Evolutionary conservation across 2,888 invertebrate genomes (phyloP), one percentile per base, ranked within the genome.

Genomic region (Venustoraphidia nigricollis): DNA sequence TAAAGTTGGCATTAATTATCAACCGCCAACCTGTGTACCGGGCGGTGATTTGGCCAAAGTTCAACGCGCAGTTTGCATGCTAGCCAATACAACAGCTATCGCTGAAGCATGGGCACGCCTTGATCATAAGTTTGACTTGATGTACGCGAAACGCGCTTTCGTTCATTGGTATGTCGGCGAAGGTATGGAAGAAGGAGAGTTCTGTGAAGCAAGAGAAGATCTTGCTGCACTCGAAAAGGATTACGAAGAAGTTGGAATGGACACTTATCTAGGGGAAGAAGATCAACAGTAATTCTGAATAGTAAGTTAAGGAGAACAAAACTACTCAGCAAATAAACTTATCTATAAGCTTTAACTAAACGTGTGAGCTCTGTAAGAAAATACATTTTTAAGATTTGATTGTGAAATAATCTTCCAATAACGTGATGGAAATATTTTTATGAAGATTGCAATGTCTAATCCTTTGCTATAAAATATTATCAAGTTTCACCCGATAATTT

Each of bases 161-260:
- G 79, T 81, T 38, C 79, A 81, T 60, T 81, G 84, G 89, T 89
- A 82, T 65, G 82, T 80, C 41, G 83, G 82, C 41, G 83, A 84
- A 62, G 84, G 83, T 52, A 83, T 83, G 83, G 82, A 82, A 59
- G 82, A 82, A 62, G 84, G 83, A 1, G 85, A 85, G 63, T 85
- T 86, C 65, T 75, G 80, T 8, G 84, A 86, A 62, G 84, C 84
- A 36, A 71, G 84, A 27, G 84, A 85, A 60, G 83, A 85, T 66
- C 69, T 85, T 52, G 80, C 76, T 49, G 77, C 78, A 14, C 67
- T 82, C 1, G 82, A 82, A 62, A 72, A 78, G 56, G 81, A 83
- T 58, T 81, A 81, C 65, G 79, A 80, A 57, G 81, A 82, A 61
- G 81, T 81, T 27, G 81, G 79, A 51, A 72, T 76, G 61, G 81